Evolutionary conservation across 1,140 invertebrate genomes (phyloP).

Genomic region (Meloidogyne chitwoodi): DNA sequence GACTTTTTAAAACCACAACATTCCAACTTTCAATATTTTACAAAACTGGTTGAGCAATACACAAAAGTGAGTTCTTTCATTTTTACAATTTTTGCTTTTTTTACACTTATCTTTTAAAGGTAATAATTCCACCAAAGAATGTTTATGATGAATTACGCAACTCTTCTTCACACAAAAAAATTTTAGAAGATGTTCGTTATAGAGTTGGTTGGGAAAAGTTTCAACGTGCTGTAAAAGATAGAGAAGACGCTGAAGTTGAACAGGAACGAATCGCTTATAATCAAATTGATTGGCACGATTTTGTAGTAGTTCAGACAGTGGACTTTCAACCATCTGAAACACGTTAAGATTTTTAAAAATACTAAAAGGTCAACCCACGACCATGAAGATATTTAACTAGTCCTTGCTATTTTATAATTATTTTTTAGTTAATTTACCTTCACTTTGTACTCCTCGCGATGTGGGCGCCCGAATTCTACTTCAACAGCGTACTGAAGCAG

Average conservation of each 20-base stretch:
- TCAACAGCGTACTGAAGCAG: constrained; percentile 51
- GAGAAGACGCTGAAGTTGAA: constrained; percentile 89
- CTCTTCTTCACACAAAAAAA: constrained; percentile 58
- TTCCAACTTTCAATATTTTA: constrained; percentile 97
- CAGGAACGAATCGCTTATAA: constrained; percentile 91
- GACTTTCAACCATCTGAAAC: constrained; percentile 95
- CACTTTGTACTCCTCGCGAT: constrained; percentile 54
- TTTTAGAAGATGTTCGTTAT: constrained; percentile 86
- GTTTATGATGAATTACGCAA: constrained; percentile 46
- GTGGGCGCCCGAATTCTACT: constrained; percentile 53
- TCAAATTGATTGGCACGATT: constrained; percentile 99
- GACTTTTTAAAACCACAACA: constrained; percentile 97
- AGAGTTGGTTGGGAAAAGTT: constrained; percentile 91
- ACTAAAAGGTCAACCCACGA: no score
- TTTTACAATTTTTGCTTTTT: background rate
- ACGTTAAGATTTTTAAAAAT: constrained; percentile 66
- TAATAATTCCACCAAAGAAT: constrained; percentile 47
- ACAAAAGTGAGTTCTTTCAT: constrained; percentile 71
- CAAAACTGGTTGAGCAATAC: constrained; percentile 93
- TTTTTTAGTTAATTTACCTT: constrained; percentile 49
- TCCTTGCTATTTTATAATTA: background rate
- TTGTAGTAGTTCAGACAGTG: constrained; percentile 98
- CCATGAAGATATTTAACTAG: no score
- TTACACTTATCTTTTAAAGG: constrained; percentile 63
- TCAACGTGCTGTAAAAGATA: constrained; percentile 69